These are phyloP conservation scores for Dinocampus coccinellae DNA, from an alignment of 2,888 invertebrate genomes.

Conservation along the genomic window DNA sequence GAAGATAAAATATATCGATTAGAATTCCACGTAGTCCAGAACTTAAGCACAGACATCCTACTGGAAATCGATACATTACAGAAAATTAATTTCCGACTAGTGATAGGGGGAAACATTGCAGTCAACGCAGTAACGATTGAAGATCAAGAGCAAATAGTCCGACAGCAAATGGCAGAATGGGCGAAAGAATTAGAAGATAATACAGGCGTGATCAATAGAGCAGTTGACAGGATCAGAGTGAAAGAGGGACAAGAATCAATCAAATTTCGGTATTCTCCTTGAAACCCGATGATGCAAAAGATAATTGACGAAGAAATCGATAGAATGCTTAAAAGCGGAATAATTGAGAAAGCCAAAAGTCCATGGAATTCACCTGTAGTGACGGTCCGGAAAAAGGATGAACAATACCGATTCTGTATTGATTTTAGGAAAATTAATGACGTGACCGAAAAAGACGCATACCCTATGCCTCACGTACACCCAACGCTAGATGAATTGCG, in stretches of 20 bases:
- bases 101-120: too few species aligned
- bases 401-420: constrained; percentile 51
- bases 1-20: background rate
- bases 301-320: constrained; percentile 49
- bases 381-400: constrained; percentile 50
- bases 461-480: constrained; percentile 54
- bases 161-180: background rate
- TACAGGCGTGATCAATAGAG: background rate
- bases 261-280: constrained; percentile 36
- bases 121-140: too few species aligned
- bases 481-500: constrained; percentile 47
- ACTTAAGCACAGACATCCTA: background rate
- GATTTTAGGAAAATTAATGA: constrained; percentile 55
- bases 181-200: background rate
- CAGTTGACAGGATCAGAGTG: constrained; percentile 24
- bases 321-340: constrained; percentile 47
- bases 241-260: constrained; percentile 19
- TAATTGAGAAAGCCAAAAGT: constrained; percentile 52
- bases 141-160: background rate
- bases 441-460: constrained; percentile 53
- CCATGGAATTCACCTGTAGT: constrained; percentile 54
- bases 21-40: background rate
- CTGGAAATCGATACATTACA: background rate
- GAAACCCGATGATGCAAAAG: constrained; percentile 27
- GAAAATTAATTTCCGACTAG: background rate